These are phyloP conservation scores for Drosophila navojoa DNA, from an alignment of 1,140 invertebrate species.

Conservation along the genomic window DNA sequence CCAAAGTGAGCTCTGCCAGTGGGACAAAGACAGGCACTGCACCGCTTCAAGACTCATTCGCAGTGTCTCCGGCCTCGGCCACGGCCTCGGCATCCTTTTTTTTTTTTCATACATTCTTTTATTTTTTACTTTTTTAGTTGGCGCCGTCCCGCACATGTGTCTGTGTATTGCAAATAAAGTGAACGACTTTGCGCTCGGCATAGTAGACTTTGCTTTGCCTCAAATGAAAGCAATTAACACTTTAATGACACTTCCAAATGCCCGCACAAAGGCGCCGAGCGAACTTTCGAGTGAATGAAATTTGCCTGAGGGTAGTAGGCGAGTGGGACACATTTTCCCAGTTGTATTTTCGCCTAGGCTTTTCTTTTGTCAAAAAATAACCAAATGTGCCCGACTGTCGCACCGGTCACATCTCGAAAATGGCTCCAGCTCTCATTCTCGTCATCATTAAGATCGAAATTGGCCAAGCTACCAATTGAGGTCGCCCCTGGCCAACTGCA, in stretches of 20 bases:
- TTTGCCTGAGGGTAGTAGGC: not conserved
- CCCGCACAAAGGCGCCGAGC: slow-evolving; percentile 12
- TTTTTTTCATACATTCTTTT: not conserved
- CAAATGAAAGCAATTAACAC: slow-evolving; percentile 78
- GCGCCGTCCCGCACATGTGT: slow-evolving; percentile 16
- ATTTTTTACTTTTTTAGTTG: slow-evolving; percentile 18
- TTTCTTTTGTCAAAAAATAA: slow-evolving; percentile 1
- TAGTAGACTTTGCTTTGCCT: slow-evolving; percentile 12
- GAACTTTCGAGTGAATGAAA: slow-evolving; percentile 1
- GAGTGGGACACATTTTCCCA: slow-evolving; percentile 2
- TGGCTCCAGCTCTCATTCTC: slow-evolving; percentile 12
- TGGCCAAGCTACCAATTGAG: slow-evolving; percentile 52
- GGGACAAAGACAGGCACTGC: slow-evolving; percentile 45
- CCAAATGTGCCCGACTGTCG: slow-evolving; percentile 12
- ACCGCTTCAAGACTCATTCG: slow-evolving; percentile 42
- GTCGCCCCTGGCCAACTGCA: slow-evolving; percentile 22
- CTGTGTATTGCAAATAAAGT: slow-evolving; percentile 37
- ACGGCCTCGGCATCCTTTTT: slow-evolving; percentile 34
- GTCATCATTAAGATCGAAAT: slow-evolving; percentile 56
- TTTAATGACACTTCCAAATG: slow-evolving; percentile 79
- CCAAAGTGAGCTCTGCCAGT: slow-evolving; percentile 27
- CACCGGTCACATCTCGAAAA: not conserved
- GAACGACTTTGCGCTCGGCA: slow-evolving; percentile 31
- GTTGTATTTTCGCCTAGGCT: slow-evolving; percentile 24
- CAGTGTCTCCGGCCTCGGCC: slow-evolving; percentile 27